Conservation (phyloP, 2,888 invertebrate genomes). For the Omphaloscelis lunosa region DNA sequence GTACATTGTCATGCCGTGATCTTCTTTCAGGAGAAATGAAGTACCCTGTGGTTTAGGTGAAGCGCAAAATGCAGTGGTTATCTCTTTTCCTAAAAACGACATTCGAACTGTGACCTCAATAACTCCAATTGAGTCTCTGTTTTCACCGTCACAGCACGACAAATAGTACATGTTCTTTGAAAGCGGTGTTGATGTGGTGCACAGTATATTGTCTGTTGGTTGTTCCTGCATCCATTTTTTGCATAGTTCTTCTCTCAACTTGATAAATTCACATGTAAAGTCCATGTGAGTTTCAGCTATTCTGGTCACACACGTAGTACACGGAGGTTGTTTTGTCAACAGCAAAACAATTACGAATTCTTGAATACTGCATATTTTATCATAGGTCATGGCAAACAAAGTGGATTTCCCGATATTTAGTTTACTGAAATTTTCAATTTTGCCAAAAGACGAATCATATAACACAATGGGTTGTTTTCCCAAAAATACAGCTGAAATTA, state of each 20-base stretch:
- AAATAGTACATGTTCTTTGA: slow-evolving; percentile 85
- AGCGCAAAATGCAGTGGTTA: slow-evolving; percentile 85
- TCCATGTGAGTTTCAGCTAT: slow-evolving; percentile 85
- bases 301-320: slow-evolving; percentile 83
- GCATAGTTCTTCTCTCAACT: slow-evolving; percentile 83
- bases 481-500: slow-evolving; percentile 84
- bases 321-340: slow-evolving; percentile 85
- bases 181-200: slow-evolving; percentile 85
- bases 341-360: slow-evolving; percentile 82
- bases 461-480: slow-evolving; percentile 84
- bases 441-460: slow-evolving; percentile 84
- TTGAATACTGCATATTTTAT: slow-evolving; percentile 84
- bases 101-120: slow-evolving; percentile 85
- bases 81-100: slow-evolving; percentile 88
- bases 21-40: slow-evolving; percentile 80
- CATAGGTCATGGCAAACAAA: slow-evolving; percentile 88
- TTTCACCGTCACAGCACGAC: slow-evolving; percentile 78
- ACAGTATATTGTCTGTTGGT: slow-evolving; percentile 84
- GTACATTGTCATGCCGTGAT: slow-evolving; percentile 86
- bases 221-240: slow-evolving; percentile 83
- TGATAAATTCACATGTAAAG: slow-evolving; percentile 81
- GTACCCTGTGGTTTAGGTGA: slow-evolving; percentile 80
- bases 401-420: slow-evolving; percentile 86
- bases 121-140: slow-evolving; percentile 83
- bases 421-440: slow-evolving; percentile 81